Evolutionary conservation across 1,140 invertebrate genomes (phyloP).

Genomic region (Leptonema lineaticorne): DNA sequence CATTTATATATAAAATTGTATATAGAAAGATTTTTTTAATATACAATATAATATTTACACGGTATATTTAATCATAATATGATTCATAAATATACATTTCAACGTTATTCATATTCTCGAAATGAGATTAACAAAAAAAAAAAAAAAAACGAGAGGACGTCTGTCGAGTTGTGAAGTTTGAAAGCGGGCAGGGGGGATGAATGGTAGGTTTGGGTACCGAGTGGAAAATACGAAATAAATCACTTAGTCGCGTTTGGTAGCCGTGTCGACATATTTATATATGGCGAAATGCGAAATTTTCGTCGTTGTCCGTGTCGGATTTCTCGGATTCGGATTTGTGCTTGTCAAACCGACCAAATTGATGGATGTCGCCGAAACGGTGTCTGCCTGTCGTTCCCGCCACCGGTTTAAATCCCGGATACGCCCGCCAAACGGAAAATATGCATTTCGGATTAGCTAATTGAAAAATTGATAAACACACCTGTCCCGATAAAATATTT

Average conservation of each 20-base stretch:
- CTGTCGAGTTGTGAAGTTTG: no score
- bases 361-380: conserved; percentile 3
- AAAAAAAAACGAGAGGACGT: no score
- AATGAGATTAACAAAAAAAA: no score
- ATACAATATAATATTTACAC: no score
- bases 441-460: conserved; percentile 15
- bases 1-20: no score
- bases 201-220: no score
- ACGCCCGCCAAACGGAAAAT: conserved; percentile 8
- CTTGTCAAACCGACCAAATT: conserved; percentile 12
- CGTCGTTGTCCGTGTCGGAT: background rate
- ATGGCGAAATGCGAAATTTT: background rate
- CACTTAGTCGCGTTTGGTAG: conserved; percentile 16
- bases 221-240: conserved; percentile 13
- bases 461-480: conserved; percentile 18
- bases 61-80: no score
- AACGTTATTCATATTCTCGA: no score
- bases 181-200: no score
- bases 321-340: conserved; percentile 12
- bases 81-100: no score
- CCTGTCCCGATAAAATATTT: conserved; percentile 8
- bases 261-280: conserved; percentile 19
- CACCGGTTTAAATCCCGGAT: conserved; percentile 12
- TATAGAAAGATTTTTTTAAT: no score
- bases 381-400: conserved; percentile 3